Evolutionary conservation across 2,797 vertebrate species (phyloP).

Genomic region (Mormyrops attenuatus): DNA sequence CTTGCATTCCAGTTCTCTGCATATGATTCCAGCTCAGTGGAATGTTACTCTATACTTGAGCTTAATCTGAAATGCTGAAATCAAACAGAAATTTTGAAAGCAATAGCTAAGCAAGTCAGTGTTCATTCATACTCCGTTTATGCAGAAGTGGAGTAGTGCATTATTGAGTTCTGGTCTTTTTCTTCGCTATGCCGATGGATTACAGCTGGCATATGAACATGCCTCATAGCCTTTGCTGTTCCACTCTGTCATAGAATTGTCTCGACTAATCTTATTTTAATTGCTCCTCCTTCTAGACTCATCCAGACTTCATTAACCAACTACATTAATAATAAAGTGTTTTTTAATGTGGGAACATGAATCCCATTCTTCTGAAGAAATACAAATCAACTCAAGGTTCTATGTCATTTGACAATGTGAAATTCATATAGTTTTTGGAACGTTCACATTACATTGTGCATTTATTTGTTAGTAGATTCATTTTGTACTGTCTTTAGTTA

Average conservation of each 20-base stretch:
- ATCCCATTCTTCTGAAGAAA: neutral
- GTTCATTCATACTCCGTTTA: neutral
- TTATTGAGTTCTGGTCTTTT: neutral
- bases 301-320: neutral
- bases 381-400: neutral
- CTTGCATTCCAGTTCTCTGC: neutral
- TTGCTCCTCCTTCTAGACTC: slow-evolving; percentile 27
- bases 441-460: neutral
- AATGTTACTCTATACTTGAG: neutral
- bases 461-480: neutral
- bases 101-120: neutral
- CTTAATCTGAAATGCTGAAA: neutral
- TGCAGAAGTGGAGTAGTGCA: neutral
- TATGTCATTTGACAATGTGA: neutral
- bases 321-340: neutral
- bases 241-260: slow-evolving; percentile 26
- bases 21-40: neutral
- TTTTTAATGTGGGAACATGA: neutral
- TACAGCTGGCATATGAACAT: neutral
- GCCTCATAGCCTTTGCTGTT: neutral
- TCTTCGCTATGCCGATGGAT: neutral
- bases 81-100: neutral
- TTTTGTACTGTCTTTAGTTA: neutral
- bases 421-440: neutral
- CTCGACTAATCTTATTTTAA: slow-evolving; percentile 46